Percentiles rank a stretch among this genome's conserved stretches.
These are phyloP conservation scores for Euproctis similis DNA, from an alignment of 2,888 invertebrate species.

Conservation along the genomic window DNA sequence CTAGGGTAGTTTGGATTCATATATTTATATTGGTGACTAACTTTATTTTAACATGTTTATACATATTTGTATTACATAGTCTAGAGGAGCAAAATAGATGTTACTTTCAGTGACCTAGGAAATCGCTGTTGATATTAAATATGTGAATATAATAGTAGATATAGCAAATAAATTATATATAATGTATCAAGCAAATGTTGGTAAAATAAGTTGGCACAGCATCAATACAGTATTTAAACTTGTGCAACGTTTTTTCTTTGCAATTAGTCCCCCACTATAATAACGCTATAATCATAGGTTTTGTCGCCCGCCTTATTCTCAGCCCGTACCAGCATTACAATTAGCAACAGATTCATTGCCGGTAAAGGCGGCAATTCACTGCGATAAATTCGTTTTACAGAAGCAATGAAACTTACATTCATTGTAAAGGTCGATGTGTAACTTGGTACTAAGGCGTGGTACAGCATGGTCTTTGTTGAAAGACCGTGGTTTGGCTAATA, in stretches of 20 bases:
- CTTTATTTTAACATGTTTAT: too few species aligned
- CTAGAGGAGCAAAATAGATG: too few species aligned
- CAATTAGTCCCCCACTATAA: conserved; percentile 52
- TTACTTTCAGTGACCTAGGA: too few species aligned
- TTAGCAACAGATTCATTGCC: conserved; percentile 27
- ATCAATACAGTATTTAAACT: conserved; percentile 34
- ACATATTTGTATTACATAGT: too few species aligned
- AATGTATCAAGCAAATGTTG: too few species aligned
- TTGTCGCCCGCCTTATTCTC: conserved; percentile 46
- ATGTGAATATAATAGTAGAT: too few species aligned
- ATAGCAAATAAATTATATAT: too few species aligned
- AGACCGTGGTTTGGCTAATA: conserved; percentile 56
- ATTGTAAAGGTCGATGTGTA: conserved; percentile 3
- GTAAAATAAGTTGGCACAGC: too few species aligned
- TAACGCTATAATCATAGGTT: conserved; percentile 69
- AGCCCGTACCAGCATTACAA: conserved; percentile 1
- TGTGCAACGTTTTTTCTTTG: conserved; percentile 47
- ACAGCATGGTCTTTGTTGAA: conserved; percentile 35
- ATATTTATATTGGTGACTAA: too few species aligned
- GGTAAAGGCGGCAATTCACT: conserved; percentile 1
- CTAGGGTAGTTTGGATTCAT: too few species aligned
- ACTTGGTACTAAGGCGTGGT: conserved; percentile 26
- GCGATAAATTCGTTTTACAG: neutral
- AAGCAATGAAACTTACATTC: conserved; percentile 26
- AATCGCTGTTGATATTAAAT: too few species aligned